Base-by-base conservation (phyloP, 1,140 invertebrate genomes). In the Bilobella aurantiaca region DNA sequence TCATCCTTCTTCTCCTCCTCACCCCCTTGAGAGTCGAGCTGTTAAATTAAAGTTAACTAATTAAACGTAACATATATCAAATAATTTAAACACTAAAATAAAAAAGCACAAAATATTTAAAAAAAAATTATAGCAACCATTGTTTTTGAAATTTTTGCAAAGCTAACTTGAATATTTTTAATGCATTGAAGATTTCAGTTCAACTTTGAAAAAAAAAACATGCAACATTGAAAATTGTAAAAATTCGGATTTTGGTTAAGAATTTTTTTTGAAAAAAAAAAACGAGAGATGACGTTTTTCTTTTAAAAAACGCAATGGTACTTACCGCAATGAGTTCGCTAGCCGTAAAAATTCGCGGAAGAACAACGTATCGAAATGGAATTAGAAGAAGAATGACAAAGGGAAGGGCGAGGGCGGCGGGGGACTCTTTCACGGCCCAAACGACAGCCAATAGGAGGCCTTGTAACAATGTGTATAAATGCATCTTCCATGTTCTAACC, bases 361-460 rank as follows among this genome's bases (percentile, higher is more conserved):
- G 79, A 56, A 64, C 29, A 28, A 88, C 82, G 65, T 85, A 83
- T 47, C 93, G 81, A 28, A 96, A 78, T 1, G 93, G 93, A 65
- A 96, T 86, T 85, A 96, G 89, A 34, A 95, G 78, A 42, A 96
- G 86, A 18, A 96, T 82, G 76, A 95, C 90, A 77, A 97, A 94
- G 1, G 94, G 94, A 75, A 96, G 87, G 5, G 88, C 88, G 3
- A 96, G 81, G 0, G 93, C 91, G 68, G 89, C 86, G n/a, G 82
- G 81, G 0, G 92, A 91, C 8, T 89, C 93, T 77, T 96, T 96
- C 1, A 96, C 88, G 3, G 85, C 81, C 87, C 91, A 95, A 34
- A 96, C 77, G 1, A 89, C 61, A 0, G 81, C 82, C 53, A 96
- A 79, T 74, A 89, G 90, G 0, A 85, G 70, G 12, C 93, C 76